Percentiles rank a stretch among this genome's conserved stretches.
Evolutionary conservation across 1,140 invertebrate species (phyloP).

Genomic region (Heliconius hewitsoni): DNA sequence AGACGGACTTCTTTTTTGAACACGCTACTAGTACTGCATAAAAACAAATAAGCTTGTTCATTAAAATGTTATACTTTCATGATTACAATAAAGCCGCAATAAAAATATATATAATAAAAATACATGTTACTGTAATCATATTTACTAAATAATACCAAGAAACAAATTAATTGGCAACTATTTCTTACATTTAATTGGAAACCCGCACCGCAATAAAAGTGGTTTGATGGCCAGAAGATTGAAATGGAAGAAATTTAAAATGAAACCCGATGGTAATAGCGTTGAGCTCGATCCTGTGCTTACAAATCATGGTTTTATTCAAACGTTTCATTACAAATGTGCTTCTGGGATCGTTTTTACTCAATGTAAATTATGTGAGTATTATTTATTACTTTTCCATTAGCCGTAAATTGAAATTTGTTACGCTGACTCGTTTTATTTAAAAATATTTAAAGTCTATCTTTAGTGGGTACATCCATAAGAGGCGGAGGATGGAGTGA

Average conservation of each 20-base stretch:
- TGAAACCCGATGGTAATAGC: constrained; percentile 38
- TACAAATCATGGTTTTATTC: constrained; percentile 14
- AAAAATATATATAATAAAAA: no score
- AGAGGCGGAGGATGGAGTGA: not conserved
- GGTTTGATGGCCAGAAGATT: constrained; percentile 61
- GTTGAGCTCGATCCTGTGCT: constrained; percentile 5
- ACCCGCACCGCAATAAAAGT: constrained; percentile 67
- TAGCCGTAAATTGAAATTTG: not conserved
- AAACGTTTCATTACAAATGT: constrained; percentile 12
- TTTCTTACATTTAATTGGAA: constrained; percentile 68
- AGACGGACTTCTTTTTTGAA: not conserved
- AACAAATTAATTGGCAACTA: constrained; percentile 57
- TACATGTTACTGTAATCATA: not conserved
- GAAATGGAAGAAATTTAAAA: constrained; percentile 56
- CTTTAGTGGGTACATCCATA: not conserved
- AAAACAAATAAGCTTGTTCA: no score
- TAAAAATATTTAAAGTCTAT: not conserved
- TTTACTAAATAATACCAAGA: not conserved
- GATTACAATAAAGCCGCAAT: no score
- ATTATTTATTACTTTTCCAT: constrained; percentile 13
- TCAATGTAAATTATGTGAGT: constrained; percentile 11
- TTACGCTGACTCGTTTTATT: not conserved
- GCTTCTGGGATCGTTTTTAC: constrained; percentile 12
- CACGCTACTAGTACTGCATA: not conserved
- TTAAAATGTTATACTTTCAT: no score